Conservation (phyloP, 2,113 vertebrate species). For the Nanorana parkeri region DNA sequence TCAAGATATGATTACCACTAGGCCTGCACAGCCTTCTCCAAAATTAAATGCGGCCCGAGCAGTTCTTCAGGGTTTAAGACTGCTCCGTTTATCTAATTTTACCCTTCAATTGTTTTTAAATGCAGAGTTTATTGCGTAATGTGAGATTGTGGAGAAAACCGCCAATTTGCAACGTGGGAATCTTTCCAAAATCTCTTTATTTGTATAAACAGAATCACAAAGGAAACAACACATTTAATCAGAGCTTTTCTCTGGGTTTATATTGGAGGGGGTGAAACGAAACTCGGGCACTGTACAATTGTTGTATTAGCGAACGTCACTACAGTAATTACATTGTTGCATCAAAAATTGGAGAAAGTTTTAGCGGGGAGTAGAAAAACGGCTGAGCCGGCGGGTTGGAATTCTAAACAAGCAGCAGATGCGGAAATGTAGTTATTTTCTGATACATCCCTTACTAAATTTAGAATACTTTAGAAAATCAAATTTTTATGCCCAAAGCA, state of each 20-base stretch:
- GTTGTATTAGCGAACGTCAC: conserved; percentile 36
- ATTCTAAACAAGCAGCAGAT: no score
- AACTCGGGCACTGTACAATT: conserved; percentile 37
- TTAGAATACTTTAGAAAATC: no score
- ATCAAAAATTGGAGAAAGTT: not conserved
- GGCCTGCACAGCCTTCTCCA: not conserved
- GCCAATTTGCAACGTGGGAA: conserved; percentile 53
- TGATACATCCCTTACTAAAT: no score
- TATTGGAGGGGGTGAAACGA: conserved; percentile 28
- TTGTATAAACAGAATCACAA: conserved; percentile 48
- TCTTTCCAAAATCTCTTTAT: conserved; percentile 54
- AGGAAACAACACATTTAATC: conserved; percentile 51
- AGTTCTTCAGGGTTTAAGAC: conserved; percentile 32
- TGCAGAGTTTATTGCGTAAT: conserved; percentile 51
- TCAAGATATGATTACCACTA: not conserved
- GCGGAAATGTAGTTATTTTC: no score
- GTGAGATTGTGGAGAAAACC: conserved; percentile 48
- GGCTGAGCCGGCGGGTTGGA: no score
- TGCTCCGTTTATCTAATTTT: conserved; percentile 52
- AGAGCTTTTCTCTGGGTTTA: conserved; percentile 29
- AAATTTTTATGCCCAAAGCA: no score
- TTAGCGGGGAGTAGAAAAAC: no score
- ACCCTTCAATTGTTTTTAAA: conserved; percentile 56
- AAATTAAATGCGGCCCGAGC: conserved; percentile 20
- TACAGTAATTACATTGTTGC: conserved; percentile 13